Percentiles rank a stretch among this genome's conserved stretches.
Evolutionary conservation across 2,888 invertebrate species (phyloP).

Genomic region (Steromphala cineraria): DNA sequence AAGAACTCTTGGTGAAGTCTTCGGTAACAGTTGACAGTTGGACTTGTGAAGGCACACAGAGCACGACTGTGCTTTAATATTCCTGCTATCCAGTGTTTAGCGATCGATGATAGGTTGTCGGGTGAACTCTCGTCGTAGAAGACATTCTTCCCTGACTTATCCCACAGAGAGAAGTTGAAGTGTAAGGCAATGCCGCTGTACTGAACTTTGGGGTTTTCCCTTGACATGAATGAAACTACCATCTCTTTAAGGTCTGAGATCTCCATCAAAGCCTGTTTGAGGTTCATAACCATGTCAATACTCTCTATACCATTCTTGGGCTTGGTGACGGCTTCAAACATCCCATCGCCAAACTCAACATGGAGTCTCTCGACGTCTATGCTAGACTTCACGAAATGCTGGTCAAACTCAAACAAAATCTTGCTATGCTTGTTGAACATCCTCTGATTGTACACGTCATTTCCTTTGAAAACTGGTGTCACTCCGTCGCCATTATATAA

Average conservation of each 20-base stretch:
- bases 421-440: not conserved
- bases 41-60: conserved; percentile 33
- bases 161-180: not conserved
- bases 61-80: conserved; percentile 33
- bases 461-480: not conserved
- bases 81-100: conserved; percentile 40
- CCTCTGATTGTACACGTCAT: not conserved
- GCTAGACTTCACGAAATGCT: not conserved
- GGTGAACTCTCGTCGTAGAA: conserved; percentile 27
- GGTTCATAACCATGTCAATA: not conserved
- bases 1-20: conserved; percentile 22
- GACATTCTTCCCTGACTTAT: conserved; percentile 5
- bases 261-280: not conserved
- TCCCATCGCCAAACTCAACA: not conserved
- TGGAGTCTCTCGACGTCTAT: not conserved
- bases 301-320: conserved; percentile 6
- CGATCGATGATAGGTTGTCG: conserved; percentile 15
- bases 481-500: not conserved
- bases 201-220: not conserved
- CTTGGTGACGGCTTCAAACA: conserved; percentile 5
- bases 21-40: conserved; percentile 40
- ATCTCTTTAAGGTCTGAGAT: not conserved
- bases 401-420: not conserved
- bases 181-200: not conserved
- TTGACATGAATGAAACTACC: not conserved